phyloP scores from a whole-genome alignment of 37 sponge, comb jelly and placozoan genomes.

The Sycon ciliatum region DNA sequence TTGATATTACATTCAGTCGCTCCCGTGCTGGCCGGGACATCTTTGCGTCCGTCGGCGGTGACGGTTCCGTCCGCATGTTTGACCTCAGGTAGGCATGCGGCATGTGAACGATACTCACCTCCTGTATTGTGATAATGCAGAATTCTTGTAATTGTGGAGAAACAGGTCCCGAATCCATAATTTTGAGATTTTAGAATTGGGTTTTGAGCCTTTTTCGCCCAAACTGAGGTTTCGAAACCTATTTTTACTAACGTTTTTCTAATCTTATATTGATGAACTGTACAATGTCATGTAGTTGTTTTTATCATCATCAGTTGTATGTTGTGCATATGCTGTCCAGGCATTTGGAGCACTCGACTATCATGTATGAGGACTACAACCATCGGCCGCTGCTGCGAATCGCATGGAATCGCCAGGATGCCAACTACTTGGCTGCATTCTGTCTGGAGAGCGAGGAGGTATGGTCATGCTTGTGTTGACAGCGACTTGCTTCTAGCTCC shows the following conservation, averaged over 20 bases:
- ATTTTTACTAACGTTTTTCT: background rate
- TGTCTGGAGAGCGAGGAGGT: conserved; percentile 76
- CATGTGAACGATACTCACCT: background rate
- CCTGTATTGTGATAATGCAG: background rate
- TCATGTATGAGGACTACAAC: conserved; percentile 74
- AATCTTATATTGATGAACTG: no score
- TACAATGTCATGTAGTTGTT: no score
- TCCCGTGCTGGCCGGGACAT: conserved; percentile 75
- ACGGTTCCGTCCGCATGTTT: conserved; percentile 92
- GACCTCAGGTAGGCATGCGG: conserved; percentile 60
- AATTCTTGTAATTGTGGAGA: background rate
- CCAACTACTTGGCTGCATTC: conserved; percentile 89
- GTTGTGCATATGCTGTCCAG: conserved; percentile 20
- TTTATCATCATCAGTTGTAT: no score
- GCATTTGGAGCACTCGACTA: conserved; percentile 90
- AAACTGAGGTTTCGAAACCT: background rate
- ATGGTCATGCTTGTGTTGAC: background rate
- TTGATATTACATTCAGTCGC: conserved; percentile 85
- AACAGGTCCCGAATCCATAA: background rate
- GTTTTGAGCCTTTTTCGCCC: background rate
- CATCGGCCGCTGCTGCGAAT: conserved; percentile 78
- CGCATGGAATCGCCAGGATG: conserved; percentile 89
- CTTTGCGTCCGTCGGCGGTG: conserved; percentile 90
- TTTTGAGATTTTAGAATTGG: background rate
- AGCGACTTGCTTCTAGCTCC: background rate